These are phyloP conservation scores for Ascidia mentula DNA, from an alignment of 23 tunicate species.

Conservation along the genomic window DNA sequence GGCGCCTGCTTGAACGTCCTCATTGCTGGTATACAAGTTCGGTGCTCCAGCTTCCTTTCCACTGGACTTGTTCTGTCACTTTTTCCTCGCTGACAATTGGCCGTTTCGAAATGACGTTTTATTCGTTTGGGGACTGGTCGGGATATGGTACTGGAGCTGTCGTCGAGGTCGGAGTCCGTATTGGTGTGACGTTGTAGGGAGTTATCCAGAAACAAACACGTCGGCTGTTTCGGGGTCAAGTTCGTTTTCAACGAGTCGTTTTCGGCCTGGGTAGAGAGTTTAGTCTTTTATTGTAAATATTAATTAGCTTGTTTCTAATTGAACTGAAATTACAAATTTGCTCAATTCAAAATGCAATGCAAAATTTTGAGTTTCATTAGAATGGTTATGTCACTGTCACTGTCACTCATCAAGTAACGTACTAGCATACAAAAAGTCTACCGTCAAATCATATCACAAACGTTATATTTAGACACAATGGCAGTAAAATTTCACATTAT, in stretches of 20 bases:
- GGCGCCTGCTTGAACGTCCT: neutral
- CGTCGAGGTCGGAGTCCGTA: neutral
- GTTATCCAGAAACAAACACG: neutral
- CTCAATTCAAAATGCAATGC: too few species aligned
- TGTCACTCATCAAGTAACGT: too few species aligned
- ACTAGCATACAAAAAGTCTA: too few species aligned
- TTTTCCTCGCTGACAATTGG: neutral
- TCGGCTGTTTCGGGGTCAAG: neutral
- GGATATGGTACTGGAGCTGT: neutral
- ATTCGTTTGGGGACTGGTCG: neutral
- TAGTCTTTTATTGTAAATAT: too few species aligned
- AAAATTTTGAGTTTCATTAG: too few species aligned
- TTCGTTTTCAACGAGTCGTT: neutral
- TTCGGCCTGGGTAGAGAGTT: too few species aligned
- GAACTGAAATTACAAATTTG: too few species aligned
- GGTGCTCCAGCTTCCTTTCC: neutral
- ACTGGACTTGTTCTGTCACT: neutral
- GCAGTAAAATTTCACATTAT: too few species aligned
- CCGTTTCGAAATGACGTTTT: neutral
- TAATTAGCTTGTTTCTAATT: too few species aligned
- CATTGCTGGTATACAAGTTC: neutral
- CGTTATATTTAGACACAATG: too few species aligned
- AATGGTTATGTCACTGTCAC: too few species aligned
- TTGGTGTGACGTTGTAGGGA: slow-evolving; percentile 1
- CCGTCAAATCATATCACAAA: too few species aligned